Conservation (phyloP, 1,140 invertebrate genomes). For the Helicorthomorpha holstii region DNA sequence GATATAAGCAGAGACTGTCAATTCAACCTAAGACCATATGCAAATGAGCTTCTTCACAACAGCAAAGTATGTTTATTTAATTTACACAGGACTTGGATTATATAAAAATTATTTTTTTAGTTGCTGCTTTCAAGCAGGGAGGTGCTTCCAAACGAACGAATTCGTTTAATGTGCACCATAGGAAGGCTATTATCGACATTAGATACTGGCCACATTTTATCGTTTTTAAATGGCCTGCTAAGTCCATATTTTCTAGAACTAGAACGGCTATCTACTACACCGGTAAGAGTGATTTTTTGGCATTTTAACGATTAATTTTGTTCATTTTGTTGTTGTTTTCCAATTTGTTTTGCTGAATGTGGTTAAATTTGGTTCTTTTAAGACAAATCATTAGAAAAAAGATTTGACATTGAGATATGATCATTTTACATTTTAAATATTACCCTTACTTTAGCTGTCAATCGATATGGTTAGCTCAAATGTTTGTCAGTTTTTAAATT, state of each 20-base stretch:
- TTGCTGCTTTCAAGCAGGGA: conserved; percentile 30
- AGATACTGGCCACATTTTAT: conserved; percentile 40
- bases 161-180: conserved; percentile 55
- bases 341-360: too few relatives aligned
- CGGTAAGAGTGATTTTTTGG: too few relatives aligned
- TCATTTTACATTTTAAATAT: too few relatives aligned
- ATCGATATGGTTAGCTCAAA: too few relatives aligned
- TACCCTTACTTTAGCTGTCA: too few relatives aligned
- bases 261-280: conserved; percentile 27
- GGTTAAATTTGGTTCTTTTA: too few relatives aligned
- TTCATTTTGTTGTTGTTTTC: too few relatives aligned
- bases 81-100: background rate
- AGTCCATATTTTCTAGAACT: conserved; percentile 45
- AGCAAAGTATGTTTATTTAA: conserved; percentile 27
- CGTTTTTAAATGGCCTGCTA: conserved; percentile 48
- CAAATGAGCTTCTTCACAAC: conserved; percentile 45
- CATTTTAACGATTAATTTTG: too few relatives aligned
- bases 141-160: conserved; percentile 41
- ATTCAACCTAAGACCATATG: conserved; percentile 47
- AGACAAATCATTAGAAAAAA: too few relatives aligned
- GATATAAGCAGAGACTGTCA: conserved; percentile 65
- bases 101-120: conserved; percentile 18
- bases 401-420: too few relatives aligned
- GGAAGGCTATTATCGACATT: conserved; percentile 53
- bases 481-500: too few relatives aligned